Evolutionary conservation across 2,113 vertebrate species (phyloP), one percentile per base, ranked within the genome.

Genomic region (Setophaga coronata): DNA sequence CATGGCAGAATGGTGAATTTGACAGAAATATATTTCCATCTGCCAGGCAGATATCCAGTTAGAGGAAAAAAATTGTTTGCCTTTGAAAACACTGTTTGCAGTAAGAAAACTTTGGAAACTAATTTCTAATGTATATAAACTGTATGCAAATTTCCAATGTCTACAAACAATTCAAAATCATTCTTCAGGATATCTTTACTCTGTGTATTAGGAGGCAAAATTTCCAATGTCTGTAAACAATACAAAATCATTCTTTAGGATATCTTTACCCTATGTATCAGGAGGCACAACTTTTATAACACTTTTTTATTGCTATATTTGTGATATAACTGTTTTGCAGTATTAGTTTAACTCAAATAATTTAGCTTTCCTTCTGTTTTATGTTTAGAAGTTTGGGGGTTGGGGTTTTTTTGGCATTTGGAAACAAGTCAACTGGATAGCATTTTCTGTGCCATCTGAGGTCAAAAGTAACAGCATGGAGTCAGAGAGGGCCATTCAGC

Each of bases 381-480:
- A 61, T 24, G 18, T 45, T 89, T 83, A 48, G 12, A 73, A 80
- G 9, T 42, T 65, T 65, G 4, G 14, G 5, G 18, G 21, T 26
- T 78, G 56, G 56, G 0, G 0, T 36, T 84, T 91, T 87, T 87
- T 53, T 87, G 28, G 12, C 33, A 50, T 89, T 88, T 83, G 51
- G 53, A 94, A 80, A 28, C 28, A 86, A 60, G 56, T 60, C 48
- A 67, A 60, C 76, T 67, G n/a, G 38, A 94, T 47, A 90, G 15
- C 24, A 56, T 78, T 95, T 94, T 78, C 56, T 71, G n/a, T 92
- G 72, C 72, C 85, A 48, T 83, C 47, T 78, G 88, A 95, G 88
- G 82, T 83, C 73, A 64, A 92, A 94, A 86, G 45, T 50, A 92
- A 73, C 74, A 93, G 89, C 70, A 73, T 60, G 85, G 87, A 83